Base-by-base conservation (phyloP, 2,888 invertebrate genomes). In the Diaperis boleti region DNA sequence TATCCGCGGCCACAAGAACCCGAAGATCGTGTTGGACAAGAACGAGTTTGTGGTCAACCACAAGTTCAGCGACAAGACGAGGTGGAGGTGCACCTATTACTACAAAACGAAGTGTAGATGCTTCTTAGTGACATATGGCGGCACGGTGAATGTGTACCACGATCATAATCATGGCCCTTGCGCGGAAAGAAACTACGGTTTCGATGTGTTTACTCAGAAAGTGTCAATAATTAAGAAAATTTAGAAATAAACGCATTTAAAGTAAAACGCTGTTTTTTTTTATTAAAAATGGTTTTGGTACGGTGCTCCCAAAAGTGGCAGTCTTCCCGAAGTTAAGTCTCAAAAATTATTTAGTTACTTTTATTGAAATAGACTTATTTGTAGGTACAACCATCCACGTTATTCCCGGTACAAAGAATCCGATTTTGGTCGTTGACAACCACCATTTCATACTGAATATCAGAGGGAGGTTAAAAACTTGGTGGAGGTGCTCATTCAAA, bases 81-180 rank as follows among this genome's bases (percentile, higher is more conserved):
- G 66, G 62, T 78, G 77, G 77, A 69, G 74, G 44, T 78, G 78
- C 59, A 61, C 70, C 1, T 67, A 50, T 26, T 75, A 76, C 54
- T 69, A 74, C 42, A 65, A 59, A 39, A 61, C 52, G 6, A 70
- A 65, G 17, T 71, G 71, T 47, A 72, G 66, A 45, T 49, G 62
- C 26, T 63, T 65, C 49, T 29, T 74, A 47, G 33, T 61, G 8
- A 72, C 66, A 8, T 57, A 31, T 33, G 64, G 56, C 26, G 35
- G 35, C 10, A 47, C 10, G 7, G 59, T 59, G 5, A 20, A 20
- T 7, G 50, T 59, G 13, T 13, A 68, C 44, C 69, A 67, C 35
- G 50, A 52, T 2, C 74, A 74, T 50, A 74, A 74, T 57, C 74
- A 74, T 37, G 14, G 22, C 8, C 70, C 72, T 0, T 17, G 50